phyloP scores from a whole-genome alignment of 2,888 invertebrate genomes.

The Microctonus hyperodae region DNA sequence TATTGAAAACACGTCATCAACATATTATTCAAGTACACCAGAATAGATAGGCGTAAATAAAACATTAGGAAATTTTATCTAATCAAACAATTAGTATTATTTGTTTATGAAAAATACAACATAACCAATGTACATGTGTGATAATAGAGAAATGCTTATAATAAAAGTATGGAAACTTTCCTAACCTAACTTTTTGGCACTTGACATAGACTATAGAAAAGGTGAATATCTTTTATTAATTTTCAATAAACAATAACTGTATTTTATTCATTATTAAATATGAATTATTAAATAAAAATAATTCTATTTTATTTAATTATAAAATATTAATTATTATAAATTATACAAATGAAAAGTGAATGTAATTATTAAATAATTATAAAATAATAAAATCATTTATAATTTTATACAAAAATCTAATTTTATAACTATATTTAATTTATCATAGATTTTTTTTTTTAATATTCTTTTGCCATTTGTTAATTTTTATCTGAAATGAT shows the following conservation, averaged over 20 bases:
- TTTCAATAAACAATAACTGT: background rate
- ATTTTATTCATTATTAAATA: too few species aligned
- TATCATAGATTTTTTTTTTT: too few species aligned
- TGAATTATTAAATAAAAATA: background rate
- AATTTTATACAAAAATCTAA: too few species aligned
- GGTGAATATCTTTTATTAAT: conserved; percentile 36
- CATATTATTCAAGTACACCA: conserved; percentile 32
- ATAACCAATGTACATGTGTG: conserved; percentile 16
- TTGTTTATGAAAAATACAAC: background rate
- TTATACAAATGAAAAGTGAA: too few species aligned
- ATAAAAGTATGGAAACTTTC: conserved; percentile 41
- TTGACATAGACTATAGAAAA: conserved; percentile 35
- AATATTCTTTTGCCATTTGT: too few species aligned
- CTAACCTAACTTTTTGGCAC: conserved; percentile 45
- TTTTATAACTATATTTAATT: too few species aligned
- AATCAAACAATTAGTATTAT: background rate
- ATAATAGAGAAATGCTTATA: conserved; percentile 35
- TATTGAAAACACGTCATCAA: conserved; percentile 53
- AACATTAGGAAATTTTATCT: conserved; percentile 5
- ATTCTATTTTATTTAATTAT: background rate
- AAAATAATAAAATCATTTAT: too few species aligned
- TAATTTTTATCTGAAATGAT: too few species aligned
- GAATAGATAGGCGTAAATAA: conserved; percentile 17
- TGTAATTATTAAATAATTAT: too few species aligned
- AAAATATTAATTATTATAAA: background rate